Evolutionary conservation across 1,140 invertebrate species (phyloP), one percentile per base, ranked within the genome.

Genomic region (Dendrolimus punctatus): DNA sequence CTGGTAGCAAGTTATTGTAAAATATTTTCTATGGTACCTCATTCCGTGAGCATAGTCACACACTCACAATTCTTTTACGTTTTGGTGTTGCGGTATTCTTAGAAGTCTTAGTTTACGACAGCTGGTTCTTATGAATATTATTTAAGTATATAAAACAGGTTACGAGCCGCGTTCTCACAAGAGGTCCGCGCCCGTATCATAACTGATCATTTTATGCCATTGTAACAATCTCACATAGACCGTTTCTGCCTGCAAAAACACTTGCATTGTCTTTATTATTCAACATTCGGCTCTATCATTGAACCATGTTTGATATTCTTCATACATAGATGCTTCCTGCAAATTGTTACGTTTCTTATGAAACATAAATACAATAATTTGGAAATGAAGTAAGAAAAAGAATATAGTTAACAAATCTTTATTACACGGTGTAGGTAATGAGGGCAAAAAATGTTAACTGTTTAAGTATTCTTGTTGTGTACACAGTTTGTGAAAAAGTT

Each of bases 151-250:
- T 40, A 68, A 81, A 23, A 84, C 80, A 76, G 72, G 80, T 84
- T 71, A 55, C 50, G 56, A 51, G 60, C 55, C 63, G 58, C 51
- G 70, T 73, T 73, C 66, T 72, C 70, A 71, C 63, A 70, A 66
- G 55, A 59, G 58, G 64, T 43, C 50, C 45, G 50, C 63, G 69
- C 64, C 60, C 58, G 70, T 70, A 76, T 81, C 74, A 80, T 82
- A 82, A 82, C 79, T 80, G 72, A 70, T 75, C 74, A 76, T 72
- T 82, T 85, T 78, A 78, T 80, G 76, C 74, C 80, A 81, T 85
- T 82, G 81, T 85, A 78, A 76, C 80, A 72, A 76, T 77, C 76
- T 80, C 73, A 72, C 61, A 70, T 76, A 78, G 76, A 72, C 66
- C 9, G 50, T 0, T 42, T 39, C 2, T 62, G 68, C 62, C 53